These are phyloP conservation scores for Illadopsis cleaveri DNA, from an alignment of 2,113 vertebrate genomes.

Conservation along the genomic window DNA sequence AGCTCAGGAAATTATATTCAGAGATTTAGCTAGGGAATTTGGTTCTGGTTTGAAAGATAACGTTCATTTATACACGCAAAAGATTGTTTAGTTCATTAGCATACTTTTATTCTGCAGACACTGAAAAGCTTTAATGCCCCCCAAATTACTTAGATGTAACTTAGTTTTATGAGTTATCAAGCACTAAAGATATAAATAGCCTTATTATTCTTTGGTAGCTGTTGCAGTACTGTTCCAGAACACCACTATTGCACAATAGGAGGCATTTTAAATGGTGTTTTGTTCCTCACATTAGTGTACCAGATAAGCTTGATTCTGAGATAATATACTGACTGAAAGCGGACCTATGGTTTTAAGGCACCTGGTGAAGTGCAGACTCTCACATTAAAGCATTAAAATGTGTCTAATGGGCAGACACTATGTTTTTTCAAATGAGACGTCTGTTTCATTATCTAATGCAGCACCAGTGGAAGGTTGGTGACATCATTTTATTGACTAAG, in stretches of 20 bases:
- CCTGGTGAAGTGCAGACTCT: neutral
- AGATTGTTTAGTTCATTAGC: conserved; percentile 66
- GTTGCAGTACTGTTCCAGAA: neutral
- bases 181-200: conserved; percentile 46
- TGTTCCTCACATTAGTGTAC: neutral
- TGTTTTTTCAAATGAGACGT: neutral
- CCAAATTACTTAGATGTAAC: conserved; percentile 54
- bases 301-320: conserved; percentile 33
- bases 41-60: conserved; percentile 78
- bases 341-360: conserved; percentile 1
- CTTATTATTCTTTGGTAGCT: conserved; percentile 47
- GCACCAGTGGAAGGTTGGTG: neutral
- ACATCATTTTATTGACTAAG: neutral
- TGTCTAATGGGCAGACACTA: conserved; percentile 1
- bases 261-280: neutral
- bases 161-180: conserved; percentile 68
- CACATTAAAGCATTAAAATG: conserved; percentile 45
- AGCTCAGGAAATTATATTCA: conserved; percentile 67
- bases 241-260: conserved; percentile 13
- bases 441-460: neutral
- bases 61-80: conserved; percentile 59
- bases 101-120: conserved; percentile 68
- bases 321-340: neutral
- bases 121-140: conserved; percentile 59
- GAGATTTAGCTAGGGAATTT: conserved; percentile 68